These are phyloP conservation scores for Salvelinus sp. DNA, from an alignment of 2,113 vertebrate genomes.

Conservation along the genomic window DNA sequence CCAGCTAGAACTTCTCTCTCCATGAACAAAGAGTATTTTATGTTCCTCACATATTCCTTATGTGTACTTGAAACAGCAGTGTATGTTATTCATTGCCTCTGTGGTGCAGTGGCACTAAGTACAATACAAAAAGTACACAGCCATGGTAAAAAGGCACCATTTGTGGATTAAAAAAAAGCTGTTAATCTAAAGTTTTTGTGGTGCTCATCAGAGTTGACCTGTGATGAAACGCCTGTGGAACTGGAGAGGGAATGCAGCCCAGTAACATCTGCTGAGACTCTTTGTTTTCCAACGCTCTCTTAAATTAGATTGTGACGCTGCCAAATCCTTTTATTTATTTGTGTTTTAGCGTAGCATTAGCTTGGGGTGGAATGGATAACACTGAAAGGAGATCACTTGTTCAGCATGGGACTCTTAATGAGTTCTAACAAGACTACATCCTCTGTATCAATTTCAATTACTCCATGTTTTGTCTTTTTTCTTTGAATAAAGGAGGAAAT, in stretches of 20 bases:
- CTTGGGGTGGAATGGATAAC: slow-evolving; percentile 20
- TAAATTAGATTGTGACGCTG: slow-evolving; percentile 34
- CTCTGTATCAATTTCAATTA: slow-evolving; percentile 15
- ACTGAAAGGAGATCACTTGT: slow-evolving; percentile 36
- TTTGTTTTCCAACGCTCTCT: slow-evolving; percentile 27
- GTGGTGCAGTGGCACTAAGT: neutral
- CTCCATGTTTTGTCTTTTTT: slow-evolving; percentile 14
- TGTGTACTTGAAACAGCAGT: neutral
- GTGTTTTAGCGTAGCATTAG: slow-evolving; percentile 29
- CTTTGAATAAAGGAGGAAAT: slow-evolving; percentile 2
- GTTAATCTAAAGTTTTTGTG: slow-evolving; percentile 14
- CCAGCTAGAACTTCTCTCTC: neutral
- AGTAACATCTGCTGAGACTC: slow-evolving; percentile 22
- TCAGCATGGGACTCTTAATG: slow-evolving; percentile 42
- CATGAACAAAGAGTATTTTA: neutral
- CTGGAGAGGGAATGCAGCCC: slow-evolving; percentile 17
- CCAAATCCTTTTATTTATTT: slow-evolving; percentile 49
- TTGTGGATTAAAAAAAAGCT: slow-evolving; percentile 15
- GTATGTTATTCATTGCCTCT: neutral
- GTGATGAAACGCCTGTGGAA: neutral
- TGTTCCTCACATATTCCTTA: neutral
- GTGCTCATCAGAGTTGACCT: slow-evolving; percentile 36
- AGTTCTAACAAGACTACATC: slow-evolving; percentile 33
- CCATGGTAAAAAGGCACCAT: slow-evolving; percentile 6
- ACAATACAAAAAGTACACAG: neutral